phyloP scores from a whole-genome alignment of 2,113 vertebrate genomes.

The Rhodinocichla rosea region DNA sequence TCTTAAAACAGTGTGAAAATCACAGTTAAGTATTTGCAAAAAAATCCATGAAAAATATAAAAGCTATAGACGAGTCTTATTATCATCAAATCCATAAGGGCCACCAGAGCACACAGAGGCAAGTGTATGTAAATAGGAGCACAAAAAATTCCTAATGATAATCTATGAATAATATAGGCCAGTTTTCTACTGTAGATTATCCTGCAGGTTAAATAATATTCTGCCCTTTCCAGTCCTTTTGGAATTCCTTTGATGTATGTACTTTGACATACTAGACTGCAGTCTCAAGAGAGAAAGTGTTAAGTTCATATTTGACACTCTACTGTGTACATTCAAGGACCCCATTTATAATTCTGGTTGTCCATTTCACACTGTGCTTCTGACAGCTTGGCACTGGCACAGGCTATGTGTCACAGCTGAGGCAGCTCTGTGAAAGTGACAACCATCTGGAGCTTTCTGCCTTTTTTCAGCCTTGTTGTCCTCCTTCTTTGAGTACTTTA shows the following conservation, averaged over 20 bases:
- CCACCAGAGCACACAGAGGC: background rate
- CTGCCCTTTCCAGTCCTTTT: background rate
- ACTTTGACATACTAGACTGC: background rate
- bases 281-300: background rate
- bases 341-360: background rate
- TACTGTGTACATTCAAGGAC: background rate
- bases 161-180: background rate
- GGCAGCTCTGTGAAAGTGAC: background rate
- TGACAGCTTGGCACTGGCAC: conserved; percentile 16
- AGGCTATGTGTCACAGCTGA: background rate
- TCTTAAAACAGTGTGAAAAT: background rate
- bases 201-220: background rate
- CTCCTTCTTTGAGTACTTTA: background rate
- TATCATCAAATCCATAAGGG: background rate
- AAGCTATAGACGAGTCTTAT: background rate
- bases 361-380: conserved; percentile 2
- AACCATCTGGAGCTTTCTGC: conserved; percentile 32
- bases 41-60: background rate
- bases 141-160: background rate
- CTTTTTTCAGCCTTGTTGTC: background rate
- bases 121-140: background rate
- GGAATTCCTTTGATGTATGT: background rate
- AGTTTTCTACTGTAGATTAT: background rate
- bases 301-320: background rate
- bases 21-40: background rate